Evolutionary conservation across 2,888 invertebrate species (phyloP).

Genomic region (Pyrochroa serraticornis): DNA sequence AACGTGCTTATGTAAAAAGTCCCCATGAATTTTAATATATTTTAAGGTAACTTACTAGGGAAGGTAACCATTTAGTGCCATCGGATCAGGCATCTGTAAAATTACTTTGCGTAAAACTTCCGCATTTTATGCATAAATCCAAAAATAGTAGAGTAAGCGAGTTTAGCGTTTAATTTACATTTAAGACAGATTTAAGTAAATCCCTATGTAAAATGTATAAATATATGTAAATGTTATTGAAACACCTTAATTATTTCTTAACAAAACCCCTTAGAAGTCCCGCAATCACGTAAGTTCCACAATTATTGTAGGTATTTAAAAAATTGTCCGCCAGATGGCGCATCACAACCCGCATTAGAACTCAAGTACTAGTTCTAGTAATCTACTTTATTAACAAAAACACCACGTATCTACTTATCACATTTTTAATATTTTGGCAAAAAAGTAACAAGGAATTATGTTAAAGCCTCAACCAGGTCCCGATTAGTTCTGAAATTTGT

Average conservation of each 20-base stretch:
- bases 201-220: neutral
- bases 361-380: too few species aligned
- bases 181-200: neutral
- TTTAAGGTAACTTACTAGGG: conserved; percentile 33
- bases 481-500: conserved; percentile 65
- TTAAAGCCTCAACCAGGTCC: conserved; percentile 59
- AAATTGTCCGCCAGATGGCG: too few species aligned
- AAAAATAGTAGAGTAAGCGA: neutral
- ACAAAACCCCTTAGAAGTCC: conserved; percentile 33
- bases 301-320: too few species aligned
- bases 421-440: neutral
- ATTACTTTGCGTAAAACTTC: conserved; percentile 1
- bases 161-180: too few species aligned
- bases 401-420: neutral
- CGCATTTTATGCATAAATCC: conserved; percentile 1
- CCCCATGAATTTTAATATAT: conserved; percentile 35
- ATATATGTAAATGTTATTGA: too few species aligned
- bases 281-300: too few species aligned
- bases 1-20: conserved; percentile 21
- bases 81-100: conserved; percentile 27
- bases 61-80: conserved; percentile 37
- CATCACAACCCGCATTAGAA: too few species aligned
- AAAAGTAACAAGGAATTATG: neutral
- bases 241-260: conserved; percentile 19
- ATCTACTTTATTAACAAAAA: neutral